Conservation (phyloP, 1,140 invertebrate species). For the Drosophila bocqueti region DNA sequence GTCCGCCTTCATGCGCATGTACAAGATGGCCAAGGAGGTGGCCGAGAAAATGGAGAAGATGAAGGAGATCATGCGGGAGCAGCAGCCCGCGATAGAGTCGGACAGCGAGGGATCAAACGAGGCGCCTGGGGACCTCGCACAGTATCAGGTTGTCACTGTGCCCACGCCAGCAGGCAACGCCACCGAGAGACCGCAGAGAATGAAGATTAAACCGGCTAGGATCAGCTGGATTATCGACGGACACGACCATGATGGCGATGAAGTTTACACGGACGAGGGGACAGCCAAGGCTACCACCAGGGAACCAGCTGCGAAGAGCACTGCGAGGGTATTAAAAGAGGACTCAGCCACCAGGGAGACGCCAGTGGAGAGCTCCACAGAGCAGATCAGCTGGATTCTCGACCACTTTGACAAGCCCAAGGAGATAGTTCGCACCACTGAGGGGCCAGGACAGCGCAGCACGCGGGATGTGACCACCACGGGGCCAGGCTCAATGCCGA, state of each 20-base stretch:
- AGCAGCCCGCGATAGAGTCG: constrained; percentile 45
- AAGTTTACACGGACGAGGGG: constrained; percentile 51
- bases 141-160: constrained; percentile 21
- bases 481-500: not conserved
- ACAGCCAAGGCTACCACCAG: constrained; percentile 30
- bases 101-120: constrained; percentile 36
- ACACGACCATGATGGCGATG: constrained; percentile 61
- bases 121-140: not conserved
- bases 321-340: not conserved
- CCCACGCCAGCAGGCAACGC: not conserved
- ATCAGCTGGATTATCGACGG: constrained; percentile 80
- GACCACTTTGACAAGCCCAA: constrained; percentile 68
- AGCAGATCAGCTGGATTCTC: constrained; percentile 61
- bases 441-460: constrained; percentile 9
- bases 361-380: constrained; percentile 29
- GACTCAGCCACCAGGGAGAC: constrained; percentile 5
- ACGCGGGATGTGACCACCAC: constrained; percentile 11
- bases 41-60: constrained; percentile 80
- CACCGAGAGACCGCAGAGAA: constrained; percentile 46
- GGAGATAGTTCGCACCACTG: constrained; percentile 62
- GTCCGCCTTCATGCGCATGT: constrained; percentile 75
- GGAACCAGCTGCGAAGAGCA: constrained; percentile 1
- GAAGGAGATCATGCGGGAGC: constrained; percentile 71
- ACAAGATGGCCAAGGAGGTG: constrained; percentile 75
- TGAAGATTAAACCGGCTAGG: constrained; percentile 66